Base-by-base conservation (phyloP, 2,888 invertebrate species). In the Parnassius glacialis region DNA sequence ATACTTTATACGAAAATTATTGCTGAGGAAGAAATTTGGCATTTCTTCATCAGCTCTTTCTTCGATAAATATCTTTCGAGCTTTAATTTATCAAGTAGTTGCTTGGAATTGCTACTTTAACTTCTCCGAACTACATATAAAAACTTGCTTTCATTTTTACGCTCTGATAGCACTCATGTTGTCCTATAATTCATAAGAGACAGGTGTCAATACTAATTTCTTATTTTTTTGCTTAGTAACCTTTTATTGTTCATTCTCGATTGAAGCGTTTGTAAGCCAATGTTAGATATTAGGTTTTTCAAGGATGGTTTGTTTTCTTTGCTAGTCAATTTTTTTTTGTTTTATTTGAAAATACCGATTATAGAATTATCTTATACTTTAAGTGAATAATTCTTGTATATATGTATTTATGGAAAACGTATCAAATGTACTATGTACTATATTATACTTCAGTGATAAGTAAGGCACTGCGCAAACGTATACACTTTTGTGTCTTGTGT, bases 181-280 rank as follows among this genome's bases (percentile, higher is more conserved):
- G 42, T 42, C 34, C 51, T 13, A 44, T 51, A 61, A 43, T 1
- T 50, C 13, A 44, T 44, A 55, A 48, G 34, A 61, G 64, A 58
- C 66, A 66, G 66, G 64, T 60, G 64, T 66, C 45, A 50, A 3
- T 51, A 34, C 52, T 66, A 54, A 50, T 59, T 62, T 45, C 45
- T 66, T 64, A 61, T 57, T 61, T 66, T 65, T 59, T 62, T 62
- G 61, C 48, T 51, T 20, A n/a, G 10, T 47, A 48, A 52, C 48
- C 56, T 59, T 57, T 34, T 34, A 34, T 34, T 64, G 61, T 65
- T 45, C 45, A 50, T 11, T 45, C 11, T 10, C 25, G 10, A n/a
- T 3, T n/a, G 20, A 34, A 25, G 12, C 52, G n/a, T 45, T 61
- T 45, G n/a, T 34, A 34, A 34, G 34, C 0, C 34, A 34, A 34